These are phyloP conservation scores for Tetrax tetrax DNA, from an alignment of 2,113 vertebrate species.

Conservation along the genomic window DNA sequence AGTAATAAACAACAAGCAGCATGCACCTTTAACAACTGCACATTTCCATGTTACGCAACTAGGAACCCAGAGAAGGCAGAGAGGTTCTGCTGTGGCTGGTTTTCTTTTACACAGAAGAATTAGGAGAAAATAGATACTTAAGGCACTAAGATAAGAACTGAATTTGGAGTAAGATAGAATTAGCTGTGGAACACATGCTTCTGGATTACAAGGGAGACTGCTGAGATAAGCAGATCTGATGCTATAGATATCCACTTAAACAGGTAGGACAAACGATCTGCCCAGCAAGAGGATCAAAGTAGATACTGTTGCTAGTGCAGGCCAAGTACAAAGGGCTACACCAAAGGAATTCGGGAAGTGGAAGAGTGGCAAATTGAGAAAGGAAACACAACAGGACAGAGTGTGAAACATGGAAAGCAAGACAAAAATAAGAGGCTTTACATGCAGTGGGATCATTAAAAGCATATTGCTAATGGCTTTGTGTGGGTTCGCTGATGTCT, in stretches of 20 bases:
- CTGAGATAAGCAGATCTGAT: not conserved
- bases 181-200: not conserved
- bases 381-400: not conserved
- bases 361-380: not conserved
- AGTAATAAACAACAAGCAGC: not conserved
- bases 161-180: conserved; percentile 42
- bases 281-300: not conserved
- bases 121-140: not conserved
- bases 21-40: not conserved
- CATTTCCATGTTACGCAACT: not conserved
- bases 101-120: not conserved
- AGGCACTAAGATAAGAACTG: not conserved
- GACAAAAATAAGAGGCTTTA: not conserved
- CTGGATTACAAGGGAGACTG: conserved; percentile 29
- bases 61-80: not conserved
- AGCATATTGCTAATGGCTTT: not conserved
- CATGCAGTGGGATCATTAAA: not conserved
- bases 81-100: not conserved
- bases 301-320: not conserved
- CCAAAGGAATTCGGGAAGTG: not conserved
- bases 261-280: not conserved
- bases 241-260: conserved; percentile 5
- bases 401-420: not conserved
- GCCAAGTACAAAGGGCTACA: not conserved
- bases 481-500: not conserved